Base-by-base conservation (phyloP, 2,888 invertebrate genomes). In the Amblyjoppa proteus region DNA sequence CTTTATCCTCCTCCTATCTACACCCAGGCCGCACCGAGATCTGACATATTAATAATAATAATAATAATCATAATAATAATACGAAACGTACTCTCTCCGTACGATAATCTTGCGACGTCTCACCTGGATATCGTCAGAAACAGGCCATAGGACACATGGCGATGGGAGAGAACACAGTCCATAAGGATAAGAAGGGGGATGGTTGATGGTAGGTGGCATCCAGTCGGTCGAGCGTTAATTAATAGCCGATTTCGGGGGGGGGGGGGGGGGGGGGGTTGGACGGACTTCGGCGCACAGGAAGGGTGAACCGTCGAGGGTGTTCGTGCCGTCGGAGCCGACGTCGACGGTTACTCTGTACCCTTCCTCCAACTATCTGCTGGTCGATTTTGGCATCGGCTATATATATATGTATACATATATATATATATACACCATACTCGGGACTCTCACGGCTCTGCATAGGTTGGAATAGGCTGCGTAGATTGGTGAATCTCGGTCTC, bases 211-310 rank as follows among this genome's bases (percentile, higher is more conserved):
- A 86, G 82, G 49, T 51, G 56, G 53, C 61, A 77, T 74, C 51
- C 61, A 73, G 66, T 80, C 79, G 84, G 68, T 76, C 58, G 82
- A 87, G 76, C 84, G 87, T 78, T 84, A 84, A 84, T 86, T 81
- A 83, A 81, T 81, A 86, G 83, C 78, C 81, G 76, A 85, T 82
- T 82, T 76, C 38, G 74, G 66, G 80, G 69, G 66, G 76, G 69
- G 82, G 73, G 66, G 80, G 73, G 66, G 73, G 70, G 80, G 69
- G 68, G 61, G 25, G 58, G 41, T 66, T 79, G 70, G 74, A 64
- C 79, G 74, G 61, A 81, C 53, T 77, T 69, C 64, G 81, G 61
- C 31, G 16, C 61, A 31, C 20, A 51, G 68, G 66, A 87, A 73
- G 81, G 66, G 56, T 45, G 69, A 78, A 75, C 51, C 66, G 34